phyloP scores from a whole-genome alignment of 92 coral and sea anemone genomes.

The Pocillopora grandis region DNA sequence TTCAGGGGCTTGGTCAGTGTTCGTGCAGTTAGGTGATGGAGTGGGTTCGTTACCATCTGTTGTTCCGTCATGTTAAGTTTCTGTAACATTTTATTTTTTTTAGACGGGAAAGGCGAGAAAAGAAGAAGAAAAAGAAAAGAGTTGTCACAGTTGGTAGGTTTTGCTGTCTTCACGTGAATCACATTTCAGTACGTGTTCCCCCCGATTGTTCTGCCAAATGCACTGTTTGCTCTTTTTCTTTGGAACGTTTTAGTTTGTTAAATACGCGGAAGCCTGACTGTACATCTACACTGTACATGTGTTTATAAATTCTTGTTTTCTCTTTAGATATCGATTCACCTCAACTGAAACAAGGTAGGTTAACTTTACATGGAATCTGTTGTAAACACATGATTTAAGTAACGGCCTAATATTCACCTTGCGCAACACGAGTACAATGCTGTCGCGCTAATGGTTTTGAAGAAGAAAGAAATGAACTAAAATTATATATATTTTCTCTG shows the following conservation, averaged over 20 bases:
- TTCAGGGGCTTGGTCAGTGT: too few species aligned
- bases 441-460: too few species aligned
- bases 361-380: neutral
- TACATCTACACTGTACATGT: neutral
- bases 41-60: neutral
- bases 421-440: too few species aligned
- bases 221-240: neutral
- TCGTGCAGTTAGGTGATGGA: too few species aligned
- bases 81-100: neutral
- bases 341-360: conserved; percentile 31
- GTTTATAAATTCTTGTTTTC: too few species aligned
- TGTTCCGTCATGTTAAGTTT: neutral
- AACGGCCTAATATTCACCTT: too few species aligned
- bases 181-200: neutral
- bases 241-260: neutral
- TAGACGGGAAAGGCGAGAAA: conserved; percentile 70
- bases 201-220: neutral
- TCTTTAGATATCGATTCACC: conserved; percentile 66
- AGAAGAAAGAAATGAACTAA: too few species aligned
- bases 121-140: conserved; percentile 78
- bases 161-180: neutral
- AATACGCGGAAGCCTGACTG: neutral
- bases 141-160: conserved; percentile 89
- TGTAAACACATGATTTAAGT: too few species aligned
- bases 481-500: neutral